Evolutionary conservation across 2,888 invertebrate genomes (phyloP), one percentile per base, ranked within the genome.

Genomic region (Heliconius ismenius): DNA sequence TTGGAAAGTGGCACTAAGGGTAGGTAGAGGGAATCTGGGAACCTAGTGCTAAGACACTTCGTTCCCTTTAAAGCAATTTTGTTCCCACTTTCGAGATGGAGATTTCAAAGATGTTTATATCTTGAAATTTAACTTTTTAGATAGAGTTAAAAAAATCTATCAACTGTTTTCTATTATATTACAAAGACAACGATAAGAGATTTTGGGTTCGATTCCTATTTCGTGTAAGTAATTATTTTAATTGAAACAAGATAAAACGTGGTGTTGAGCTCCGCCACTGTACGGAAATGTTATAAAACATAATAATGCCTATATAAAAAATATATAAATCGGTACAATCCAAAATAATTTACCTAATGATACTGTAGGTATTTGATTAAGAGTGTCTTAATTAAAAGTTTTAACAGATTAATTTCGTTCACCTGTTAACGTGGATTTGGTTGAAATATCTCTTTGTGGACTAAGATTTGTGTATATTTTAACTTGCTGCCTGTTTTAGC

Each of bases 311-410:
- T 26, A 4, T 65, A 24, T 49, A 21, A 49, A 21, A 21, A n/a
- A 65, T 13, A 0, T 21, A 32, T 32, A 10, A 54, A 70, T 70
- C n/a, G 13, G 21, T 13, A 32, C 11, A 70, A 15, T 58, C 1
- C 21, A 0, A 18, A 9, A 6, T 28, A 32, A 3, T 58, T 54
- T 54, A 4, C n/a, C n/a, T 11, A 70, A 70, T 3, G 13, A 54
- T 13, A 18, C 18, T 49, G 68, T 21, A 58, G n/a, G n/a, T 58
- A 58, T 58, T 49, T 49, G 49, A 39, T 39, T 21, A 68, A 28
- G 49, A 68, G 68, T 32, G 32, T 70, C 69, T 58, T 58, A 68
- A 68, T 68, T 68, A 70, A 70, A 69, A 69, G 69, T 69, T 69
- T 70, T 54, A 70, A 70, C 54, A 70, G 69, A 54, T 54, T 54